Evolutionary conservation across 1,140 invertebrate species (phyloP), one percentile per base, ranked within the genome.

Genomic region (Mizuhopecten yessoensis): DNA sequence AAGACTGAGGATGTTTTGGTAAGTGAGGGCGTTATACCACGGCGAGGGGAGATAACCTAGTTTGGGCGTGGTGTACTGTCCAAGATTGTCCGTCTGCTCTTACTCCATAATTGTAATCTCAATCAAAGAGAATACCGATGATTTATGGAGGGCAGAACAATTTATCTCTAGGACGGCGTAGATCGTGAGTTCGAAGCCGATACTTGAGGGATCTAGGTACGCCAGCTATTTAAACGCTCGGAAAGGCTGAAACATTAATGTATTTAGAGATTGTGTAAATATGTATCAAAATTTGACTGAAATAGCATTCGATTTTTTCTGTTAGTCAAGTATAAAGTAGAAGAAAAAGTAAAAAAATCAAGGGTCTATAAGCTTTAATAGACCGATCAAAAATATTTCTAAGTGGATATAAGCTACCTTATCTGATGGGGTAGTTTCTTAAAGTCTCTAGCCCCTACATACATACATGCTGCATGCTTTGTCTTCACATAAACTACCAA

Each of bases 1-100:
- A 20, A 49, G 20, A 20, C 20, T 49, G 45, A 49, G 11, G 45
- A 15, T 20, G 45, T 20, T 49, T 23, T 5, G 3, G 11, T 49
- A 20, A 29, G 23, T 75, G n/a, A 11, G 45, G 45, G 45, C 45
- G 20, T 17, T 11, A 17, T 57, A 3, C n/a, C 29, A 75, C 57
- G 0, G 2, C n/a, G 17, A 75, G 11, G 57, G 57, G 57, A 75
- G 57, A 75, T 75, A 75, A 75, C 57, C n/a, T n/a, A n/a, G 1
- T 13, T 75, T 75, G 57, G 57, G 57, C 57, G 57, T 75, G 57
- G 57, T 75, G 57, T 75, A 75, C 23, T 75, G 57, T 75, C 57
- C 57, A 75, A 75, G 57, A 75, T 75, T 29, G 57, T 29, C 57
- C 29, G 57, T n/a, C 57, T 75, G 57, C 57, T 75, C 29, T 29